Evolutionary conservation across 2,113 vertebrate species (phyloP), one percentile per base, ranked within the genome.

Genomic region (Malurus alboscapulatus): DNA sequence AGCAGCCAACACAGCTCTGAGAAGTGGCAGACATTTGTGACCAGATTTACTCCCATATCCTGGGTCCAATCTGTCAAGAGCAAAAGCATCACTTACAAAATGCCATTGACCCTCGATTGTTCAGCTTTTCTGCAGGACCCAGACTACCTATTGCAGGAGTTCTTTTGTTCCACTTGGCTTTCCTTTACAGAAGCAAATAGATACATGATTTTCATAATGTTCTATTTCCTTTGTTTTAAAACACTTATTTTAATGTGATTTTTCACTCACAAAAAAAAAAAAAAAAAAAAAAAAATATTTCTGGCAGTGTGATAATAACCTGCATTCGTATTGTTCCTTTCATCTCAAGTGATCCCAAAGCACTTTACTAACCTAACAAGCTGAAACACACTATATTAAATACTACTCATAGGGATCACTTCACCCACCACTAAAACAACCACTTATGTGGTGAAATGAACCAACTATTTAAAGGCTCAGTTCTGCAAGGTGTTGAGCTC

Each of bases 301-400:
- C 69, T 96, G 61, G 42, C 32, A 61, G 32, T 36, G 11, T 68
- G 93, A 66, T 87, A 95, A 87, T 82, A 87, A 91, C 65, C 88
- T 90, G 24, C 34, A 55, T 92, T 90, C 0, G 1, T 85, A 76
- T 73, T 77, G 51, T 45, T 88, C 36, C 69, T 93, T 96, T 92
- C 78, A 69, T 96, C 55, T 96, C 71, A 87, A 91, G 89, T 85
- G 93, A 96, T 95, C 89, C 95, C 89, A 92, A 95, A 95, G 87
- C 89, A 89, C 67, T 94, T 96, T 91, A 62, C 91, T 69, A 93
- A 94, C 87, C 92, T 96, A 96, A 95, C 84, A 93, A 94, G 75
- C 96, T 94, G 91, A 94, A 96, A 96, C 84, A 82, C 89, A 69
- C 89, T 89, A 44, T 92, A 93, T 93, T 94, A 95, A 89, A 96